phyloP scores from a whole-genome alignment of 2,888 invertebrate species.

The Synergus japonicus region DNA sequence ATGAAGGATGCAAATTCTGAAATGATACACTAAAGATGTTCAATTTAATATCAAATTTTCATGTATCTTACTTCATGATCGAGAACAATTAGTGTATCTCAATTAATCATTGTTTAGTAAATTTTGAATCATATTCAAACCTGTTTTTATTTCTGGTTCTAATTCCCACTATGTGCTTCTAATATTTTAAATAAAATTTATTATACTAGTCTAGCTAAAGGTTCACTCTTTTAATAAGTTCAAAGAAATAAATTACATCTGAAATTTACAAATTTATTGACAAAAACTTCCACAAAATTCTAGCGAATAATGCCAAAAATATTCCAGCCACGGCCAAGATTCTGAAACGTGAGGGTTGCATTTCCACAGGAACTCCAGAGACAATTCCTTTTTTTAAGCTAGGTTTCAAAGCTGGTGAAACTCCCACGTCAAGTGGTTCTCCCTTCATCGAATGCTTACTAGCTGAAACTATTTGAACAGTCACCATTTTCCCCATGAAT shows the following conservation, averaged over 20 bases:
- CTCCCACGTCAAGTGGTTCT: slow-evolving; percentile 79
- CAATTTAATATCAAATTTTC: slow-evolving; percentile 17
- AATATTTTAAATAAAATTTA: background rate
- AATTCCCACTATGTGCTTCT: background rate
- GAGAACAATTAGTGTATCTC: slow-evolving; percentile 19
- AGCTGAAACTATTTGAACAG: slow-evolving; percentile 85
- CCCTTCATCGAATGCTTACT: slow-evolving; percentile 90
- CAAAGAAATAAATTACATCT: background rate
- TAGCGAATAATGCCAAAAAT: slow-evolving; percentile 67
- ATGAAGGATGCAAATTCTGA: slow-evolving; percentile 6
- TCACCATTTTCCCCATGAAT: slow-evolving; percentile 90
- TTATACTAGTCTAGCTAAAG: no score
- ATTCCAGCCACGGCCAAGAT: slow-evolving; percentile 71
- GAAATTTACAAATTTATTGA: slow-evolving; percentile 27
- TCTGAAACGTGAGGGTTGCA: slow-evolving; percentile 60
- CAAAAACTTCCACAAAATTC: slow-evolving; percentile 73
- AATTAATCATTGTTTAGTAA: slow-evolving; percentile 32
- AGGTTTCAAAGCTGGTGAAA: slow-evolving; percentile 78
- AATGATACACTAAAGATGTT: slow-evolving; percentile 33
- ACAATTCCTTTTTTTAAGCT: slow-evolving; percentile 80
- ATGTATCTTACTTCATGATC: background rate
- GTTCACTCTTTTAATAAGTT: background rate
- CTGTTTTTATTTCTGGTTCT: slow-evolving; percentile 26
- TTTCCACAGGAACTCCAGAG: slow-evolving; percentile 77
- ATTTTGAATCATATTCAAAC: slow-evolving; percentile 38